These are phyloP conservation scores for Oligia latruncula DNA, from an alignment of 2,888 invertebrate genomes.

Conservation along the genomic window DNA sequence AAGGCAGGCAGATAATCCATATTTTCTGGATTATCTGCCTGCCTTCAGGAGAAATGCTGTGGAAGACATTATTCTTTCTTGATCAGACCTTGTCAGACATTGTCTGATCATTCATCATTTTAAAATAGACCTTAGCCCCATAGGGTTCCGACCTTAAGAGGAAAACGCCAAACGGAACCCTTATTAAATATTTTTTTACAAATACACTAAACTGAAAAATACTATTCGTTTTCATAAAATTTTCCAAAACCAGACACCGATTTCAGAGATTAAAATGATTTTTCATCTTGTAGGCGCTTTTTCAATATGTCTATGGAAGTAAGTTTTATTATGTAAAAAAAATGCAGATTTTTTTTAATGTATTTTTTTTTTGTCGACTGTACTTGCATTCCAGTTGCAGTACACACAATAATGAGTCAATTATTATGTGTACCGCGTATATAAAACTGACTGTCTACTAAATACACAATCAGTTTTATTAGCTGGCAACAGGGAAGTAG, in stretches of 20 bases:
- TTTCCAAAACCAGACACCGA: not conserved
- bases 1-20: not conserved
- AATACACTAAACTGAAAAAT: not conserved
- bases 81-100: no score
- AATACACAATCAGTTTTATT: constrained; percentile 40
- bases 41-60: not conserved
- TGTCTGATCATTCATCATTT: not conserved
- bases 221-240: not conserved
- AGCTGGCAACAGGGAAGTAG: constrained; percentile 44
- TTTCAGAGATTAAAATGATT: not conserved
- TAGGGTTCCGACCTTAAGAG: not conserved
- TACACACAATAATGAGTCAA: constrained; percentile 12
- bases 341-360: not conserved
- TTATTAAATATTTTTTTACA: not conserved
- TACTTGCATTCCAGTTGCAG: constrained; percentile 1
- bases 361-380: not conserved
- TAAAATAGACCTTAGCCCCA: not conserved
- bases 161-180: not conserved
- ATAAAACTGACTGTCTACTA: constrained; percentile 17
- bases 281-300: no score
- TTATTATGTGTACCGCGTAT: constrained; percentile 23
- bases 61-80: not conserved
- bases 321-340: no score
- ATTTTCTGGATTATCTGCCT: no score
- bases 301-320: no score